phyloP scores from a whole-genome alignment of 1,140 invertebrate species.

The Proctacanthus coquilletti region DNA sequence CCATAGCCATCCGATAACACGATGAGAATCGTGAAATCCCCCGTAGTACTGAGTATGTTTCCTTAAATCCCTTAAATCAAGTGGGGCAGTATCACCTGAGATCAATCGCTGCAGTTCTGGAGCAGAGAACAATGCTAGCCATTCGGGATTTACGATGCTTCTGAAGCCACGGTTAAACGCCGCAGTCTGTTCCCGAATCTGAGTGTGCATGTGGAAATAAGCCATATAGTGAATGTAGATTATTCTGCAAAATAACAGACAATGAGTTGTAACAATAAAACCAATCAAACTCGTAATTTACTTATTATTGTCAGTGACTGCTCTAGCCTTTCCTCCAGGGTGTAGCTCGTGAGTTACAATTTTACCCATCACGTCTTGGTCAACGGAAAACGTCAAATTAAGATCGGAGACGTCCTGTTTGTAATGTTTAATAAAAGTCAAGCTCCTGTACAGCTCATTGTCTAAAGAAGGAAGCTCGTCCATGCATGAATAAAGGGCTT shows the following conservation, averaged over 20 bases:
- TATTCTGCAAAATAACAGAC: conserved; percentile 45
- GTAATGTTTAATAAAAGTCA: conserved; percentile 94
- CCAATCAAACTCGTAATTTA: conserved; percentile 32
- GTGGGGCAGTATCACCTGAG: conserved; percentile 76
- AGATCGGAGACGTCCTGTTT: conserved; percentile 80
- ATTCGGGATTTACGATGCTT: conserved; percentile 87
- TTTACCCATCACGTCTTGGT: conserved; percentile 89
- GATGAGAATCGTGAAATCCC: conserved; percentile 96
- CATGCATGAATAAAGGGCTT: conserved; percentile 83
- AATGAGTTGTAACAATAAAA: conserved; percentile 1
- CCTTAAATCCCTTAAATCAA: conserved; percentile 82
- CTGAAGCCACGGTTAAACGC: conserved; percentile 94
- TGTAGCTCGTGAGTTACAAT: conserved; percentile 81
- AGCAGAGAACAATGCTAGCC: conserved; percentile 90
- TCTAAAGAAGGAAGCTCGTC: conserved; percentile 96
- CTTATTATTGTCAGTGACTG: conserved; percentile 96
- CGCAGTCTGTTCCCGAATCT: conserved; percentile 90
- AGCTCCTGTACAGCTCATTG: conserved; percentile 85
- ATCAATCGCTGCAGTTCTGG: conserved; percentile 89
- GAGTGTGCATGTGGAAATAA: conserved; percentile 92
- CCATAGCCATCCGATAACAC: conserved; percentile 97
- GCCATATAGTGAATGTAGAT: conserved; percentile 98
- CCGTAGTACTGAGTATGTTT: conserved; percentile 97
- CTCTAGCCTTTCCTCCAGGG: conserved; percentile 80
- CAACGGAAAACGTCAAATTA: conserved; percentile 91